Evolutionary conservation across 2,113 vertebrate genomes (phyloP), one percentile per base, ranked within the genome.

Genomic region (Glaucomys volans): DNA sequence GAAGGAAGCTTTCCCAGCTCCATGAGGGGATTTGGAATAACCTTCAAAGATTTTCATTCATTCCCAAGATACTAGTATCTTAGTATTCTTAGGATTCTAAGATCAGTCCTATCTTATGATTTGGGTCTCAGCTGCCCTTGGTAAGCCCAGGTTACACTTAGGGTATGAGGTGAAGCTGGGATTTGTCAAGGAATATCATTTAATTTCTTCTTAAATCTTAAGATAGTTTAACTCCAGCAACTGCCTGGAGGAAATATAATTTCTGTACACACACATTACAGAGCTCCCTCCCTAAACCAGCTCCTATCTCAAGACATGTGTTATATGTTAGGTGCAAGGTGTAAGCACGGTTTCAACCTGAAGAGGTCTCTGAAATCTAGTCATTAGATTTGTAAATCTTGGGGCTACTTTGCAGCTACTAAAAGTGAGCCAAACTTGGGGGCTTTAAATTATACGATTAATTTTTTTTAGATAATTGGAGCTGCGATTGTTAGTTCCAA

Each of bases 391-490:
- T 89, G 4, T 87, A 84, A 86, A 83, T 89, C 40, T 83, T 59
- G 17, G 42, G 79, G 47, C 37, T 72, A 62, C 52, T 20, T 52
- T 50, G 79, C 83, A 95, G 67, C 54, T 74, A 4, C 80, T 69
- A 83, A 54, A 88, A 66, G 52, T 80, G 77, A 82, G 54, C 2
- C 44, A 59, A 40, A n/a, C 2, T 77, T 24, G 22, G 17, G 13
- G 9, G n/a, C 13, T 95, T 92, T 91, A 92, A 79, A 77, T 85
- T 75, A n/a, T 72, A 62, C 40, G 28, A 91, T 75, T 52, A 77
- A 8, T n/a, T 54, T 42, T 91, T 32, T 82, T 79, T 54, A n/a
- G 62, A 35, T 87, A 91, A 82, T 59, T 42, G 2, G 47, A 91
- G 20, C 40, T 59, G 90, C 28, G 42, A 64, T 42, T 92, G 35